A percentile compares a stretch with the other conserved stretches of the same genome.
These are phyloP conservation scores for Mesorhabditis belari DNA, from an alignment of 2,888 invertebrate species.

Conservation along the genomic window DNA sequence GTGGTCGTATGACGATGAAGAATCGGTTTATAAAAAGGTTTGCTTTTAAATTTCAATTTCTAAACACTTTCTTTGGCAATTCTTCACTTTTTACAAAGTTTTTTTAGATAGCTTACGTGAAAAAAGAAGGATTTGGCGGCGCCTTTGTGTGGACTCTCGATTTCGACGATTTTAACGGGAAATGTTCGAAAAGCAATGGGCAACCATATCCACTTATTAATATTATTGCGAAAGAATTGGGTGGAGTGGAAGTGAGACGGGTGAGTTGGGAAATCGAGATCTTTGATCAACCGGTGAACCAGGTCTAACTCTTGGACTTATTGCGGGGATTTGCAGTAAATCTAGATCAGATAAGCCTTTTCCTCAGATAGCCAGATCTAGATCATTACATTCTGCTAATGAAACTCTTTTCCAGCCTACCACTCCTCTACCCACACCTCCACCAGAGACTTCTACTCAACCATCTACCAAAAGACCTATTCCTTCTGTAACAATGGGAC, in stretches of 20 bases:
- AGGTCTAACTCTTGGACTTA: no score
- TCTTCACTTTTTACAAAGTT: not conserved
- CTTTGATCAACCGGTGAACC: no score
- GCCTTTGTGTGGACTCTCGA: conserved; percentile 53
- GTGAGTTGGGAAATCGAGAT: no score
- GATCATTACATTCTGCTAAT: no score
- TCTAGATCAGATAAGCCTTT: no score
- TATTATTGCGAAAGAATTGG: conserved; percentile 45
- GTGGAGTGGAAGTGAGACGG: conserved; percentile 30
- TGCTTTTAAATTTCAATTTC: not conserved
- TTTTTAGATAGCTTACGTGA: conserved; percentile 39
- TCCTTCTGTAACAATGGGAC: not conserved
- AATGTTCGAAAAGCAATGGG: conserved; percentile 40
- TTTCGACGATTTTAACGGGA: conserved; percentile 52
- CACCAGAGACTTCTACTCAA: not conserved
- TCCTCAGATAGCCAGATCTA: no score
- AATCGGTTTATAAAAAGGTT: conserved; percentile 75
- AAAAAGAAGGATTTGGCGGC: conserved; percentile 46
- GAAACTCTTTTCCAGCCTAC: not conserved
- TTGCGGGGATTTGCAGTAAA: no score
- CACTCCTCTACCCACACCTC: not conserved
- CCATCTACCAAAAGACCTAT: conserved; percentile 9
- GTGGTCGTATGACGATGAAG: conserved; percentile 84
- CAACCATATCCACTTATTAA: conserved; percentile 47
- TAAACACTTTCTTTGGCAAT: no score